Percentiles rank a stretch among this genome's conserved stretches.
Conservation (phyloP, 1,140 invertebrate species). For the Eriosoma lanigerum region DNA sequence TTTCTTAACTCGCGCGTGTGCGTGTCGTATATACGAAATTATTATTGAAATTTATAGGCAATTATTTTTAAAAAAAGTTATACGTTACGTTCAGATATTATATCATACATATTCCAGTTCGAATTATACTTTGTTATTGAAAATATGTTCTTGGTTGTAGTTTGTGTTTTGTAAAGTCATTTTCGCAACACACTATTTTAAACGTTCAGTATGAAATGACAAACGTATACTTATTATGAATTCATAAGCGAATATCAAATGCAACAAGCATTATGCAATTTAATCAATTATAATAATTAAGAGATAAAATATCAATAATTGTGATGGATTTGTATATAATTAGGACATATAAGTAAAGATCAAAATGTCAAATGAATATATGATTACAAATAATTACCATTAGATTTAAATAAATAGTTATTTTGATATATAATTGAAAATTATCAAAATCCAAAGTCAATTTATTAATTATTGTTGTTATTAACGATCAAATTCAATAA, state of each 20-base stretch:
- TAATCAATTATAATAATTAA: background rate
- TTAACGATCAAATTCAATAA: too few species aligned
- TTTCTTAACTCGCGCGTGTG: background rate
- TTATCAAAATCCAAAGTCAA: too few species aligned
- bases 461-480: too few species aligned
- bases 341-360: background rate
- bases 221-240: background rate
- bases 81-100: too few species aligned
- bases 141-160: too few species aligned
- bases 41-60: background rate
- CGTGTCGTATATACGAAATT: background rate
- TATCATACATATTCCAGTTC: too few species aligned
- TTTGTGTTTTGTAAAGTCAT: background rate
- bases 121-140: too few species aligned
- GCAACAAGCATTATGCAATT: background rate
- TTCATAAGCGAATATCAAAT: background rate
- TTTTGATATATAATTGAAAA: too few species aligned
- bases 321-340: background rate
- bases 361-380: background rate
- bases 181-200: background rate
- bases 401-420: too few species aligned
- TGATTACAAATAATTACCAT: background rate
- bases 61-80: background rate
- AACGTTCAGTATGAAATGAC: background rate
- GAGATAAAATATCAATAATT: background rate